phyloP scores from a whole-genome alignment of 1,140 invertebrate genomes.

The Leptonema lineaticorne region DNA sequence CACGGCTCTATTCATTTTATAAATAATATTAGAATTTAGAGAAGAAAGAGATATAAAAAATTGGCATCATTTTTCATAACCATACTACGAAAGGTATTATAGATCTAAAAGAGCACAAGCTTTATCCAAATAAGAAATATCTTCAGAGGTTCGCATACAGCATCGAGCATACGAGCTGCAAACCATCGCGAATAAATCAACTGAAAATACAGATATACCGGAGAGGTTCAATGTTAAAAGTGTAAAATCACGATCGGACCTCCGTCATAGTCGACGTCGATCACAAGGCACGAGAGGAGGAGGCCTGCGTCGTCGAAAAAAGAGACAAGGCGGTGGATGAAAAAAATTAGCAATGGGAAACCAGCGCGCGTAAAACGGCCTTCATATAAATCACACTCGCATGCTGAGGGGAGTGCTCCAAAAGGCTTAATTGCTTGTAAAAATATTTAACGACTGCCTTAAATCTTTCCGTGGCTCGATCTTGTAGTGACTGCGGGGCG shows the following conservation, averaged over 20 bases:
- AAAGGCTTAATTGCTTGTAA: conserved; percentile 16
- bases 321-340: not conserved
- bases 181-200: too few relatives aligned
- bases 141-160: too few relatives aligned
- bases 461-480: not conserved
- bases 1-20: too few relatives aligned
- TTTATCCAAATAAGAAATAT: too few relatives aligned
- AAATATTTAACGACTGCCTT: conserved; percentile 11
- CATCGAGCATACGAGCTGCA: too few relatives aligned
- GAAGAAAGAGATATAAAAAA: too few relatives aligned
- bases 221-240: not conserved
- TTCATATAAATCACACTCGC: conserved; percentile 7
- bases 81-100: too few relatives aligned
- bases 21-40: too few relatives aligned
- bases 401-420: not conserved
- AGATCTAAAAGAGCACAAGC: too few relatives aligned
- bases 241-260: not conserved
- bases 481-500: conserved; percentile 13
- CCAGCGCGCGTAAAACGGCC: conserved; percentile 9
- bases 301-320: too few relatives aligned
- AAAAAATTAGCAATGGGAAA: not conserved
- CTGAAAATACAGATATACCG: not conserved
- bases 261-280: not conserved
- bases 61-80: too few relatives aligned
- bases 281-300: not conserved